These are phyloP conservation scores for Tonatia bakeri DNA, from an alignment of 2,113 vertebrate species.

Conservation along the genomic window DNA sequence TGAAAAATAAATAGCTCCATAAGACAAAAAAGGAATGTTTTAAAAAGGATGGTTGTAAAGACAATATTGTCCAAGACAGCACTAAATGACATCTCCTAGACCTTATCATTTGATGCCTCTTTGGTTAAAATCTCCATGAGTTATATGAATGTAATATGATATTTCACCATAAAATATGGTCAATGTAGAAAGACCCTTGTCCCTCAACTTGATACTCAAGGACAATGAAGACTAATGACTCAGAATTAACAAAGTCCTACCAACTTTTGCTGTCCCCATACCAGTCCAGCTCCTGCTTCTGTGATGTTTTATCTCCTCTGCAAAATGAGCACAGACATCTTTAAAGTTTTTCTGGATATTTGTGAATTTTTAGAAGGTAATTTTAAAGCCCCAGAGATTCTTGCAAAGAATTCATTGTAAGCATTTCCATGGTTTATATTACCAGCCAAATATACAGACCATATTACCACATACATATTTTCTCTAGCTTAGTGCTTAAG, in stretches of 20 bases:
- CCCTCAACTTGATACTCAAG: not conserved
- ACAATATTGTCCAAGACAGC: not conserved
- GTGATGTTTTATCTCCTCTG: not conserved
- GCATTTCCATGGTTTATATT: conserved; percentile 50
- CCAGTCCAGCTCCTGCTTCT: not conserved
- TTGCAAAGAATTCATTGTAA: not conserved
- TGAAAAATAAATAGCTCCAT: not conserved
- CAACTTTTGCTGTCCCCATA: not conserved
- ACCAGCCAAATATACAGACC: not conserved
- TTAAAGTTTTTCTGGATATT: conserved; percentile 7
- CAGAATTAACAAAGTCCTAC: not conserved
- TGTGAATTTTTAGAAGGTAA: conserved; percentile 11
- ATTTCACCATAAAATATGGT: not conserved
- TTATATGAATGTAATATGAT: not conserved
- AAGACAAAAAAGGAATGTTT: not conserved
- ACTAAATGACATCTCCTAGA: not conserved
- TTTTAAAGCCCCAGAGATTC: conserved; percentile 21
- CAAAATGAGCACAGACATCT: not conserved
- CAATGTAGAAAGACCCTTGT: not conserved
- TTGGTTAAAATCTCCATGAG: not conserved
- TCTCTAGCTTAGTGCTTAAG: conserved; percentile 50
- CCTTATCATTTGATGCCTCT: not conserved
- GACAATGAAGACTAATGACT: not conserved
- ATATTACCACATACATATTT: conserved; percentile 59
- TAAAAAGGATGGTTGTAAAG: not conserved